These are phyloP conservation scores for Megaustenia siamemsis DNA, from an alignment of 2,888 invertebrate species.

Conservation along the genomic window DNA sequence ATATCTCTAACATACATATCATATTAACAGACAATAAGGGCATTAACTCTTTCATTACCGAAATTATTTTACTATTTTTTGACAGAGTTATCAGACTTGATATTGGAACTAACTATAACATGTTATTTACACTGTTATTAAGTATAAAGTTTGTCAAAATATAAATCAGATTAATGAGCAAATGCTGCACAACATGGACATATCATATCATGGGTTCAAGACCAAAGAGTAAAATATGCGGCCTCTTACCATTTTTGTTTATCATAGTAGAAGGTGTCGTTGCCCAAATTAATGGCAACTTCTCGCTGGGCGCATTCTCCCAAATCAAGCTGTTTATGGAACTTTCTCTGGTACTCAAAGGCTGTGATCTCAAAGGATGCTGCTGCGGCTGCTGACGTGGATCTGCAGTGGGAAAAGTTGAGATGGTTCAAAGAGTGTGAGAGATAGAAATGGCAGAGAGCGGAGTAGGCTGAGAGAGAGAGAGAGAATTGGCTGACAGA, in stretches of 20 bases:
- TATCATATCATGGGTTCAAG: neutral
- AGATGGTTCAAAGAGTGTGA: neutral
- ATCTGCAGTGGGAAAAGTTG: neutral
- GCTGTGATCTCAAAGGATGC: conserved; percentile 58
- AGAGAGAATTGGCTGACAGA: conserved; percentile 6
- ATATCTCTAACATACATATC: no score
- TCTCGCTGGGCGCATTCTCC: conserved; percentile 61
- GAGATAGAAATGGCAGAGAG: neutral
- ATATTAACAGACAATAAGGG: no score
- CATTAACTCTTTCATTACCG: no score
- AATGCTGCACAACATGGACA: neutral
- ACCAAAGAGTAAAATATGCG: neutral
- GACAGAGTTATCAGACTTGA: no score
- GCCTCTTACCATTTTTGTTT: conserved; percentile 27
- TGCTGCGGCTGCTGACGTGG: neutral
- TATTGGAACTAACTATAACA: no score
- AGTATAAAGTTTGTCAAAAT: neutral
- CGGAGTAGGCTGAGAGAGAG: neutral
- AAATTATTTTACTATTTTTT: no score
- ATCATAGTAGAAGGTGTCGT: conserved; percentile 11
- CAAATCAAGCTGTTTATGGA: conserved; percentile 57
- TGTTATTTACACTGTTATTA: neutral
- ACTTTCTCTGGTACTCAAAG: conserved; percentile 64
- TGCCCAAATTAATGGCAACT: conserved; percentile 12
- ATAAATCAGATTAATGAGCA: neutral